Evolutionary conservation across 2,888 invertebrate genomes (phyloP), one percentile per base, ranked within the genome.

Genomic region (Corbicula japonica): DNA sequence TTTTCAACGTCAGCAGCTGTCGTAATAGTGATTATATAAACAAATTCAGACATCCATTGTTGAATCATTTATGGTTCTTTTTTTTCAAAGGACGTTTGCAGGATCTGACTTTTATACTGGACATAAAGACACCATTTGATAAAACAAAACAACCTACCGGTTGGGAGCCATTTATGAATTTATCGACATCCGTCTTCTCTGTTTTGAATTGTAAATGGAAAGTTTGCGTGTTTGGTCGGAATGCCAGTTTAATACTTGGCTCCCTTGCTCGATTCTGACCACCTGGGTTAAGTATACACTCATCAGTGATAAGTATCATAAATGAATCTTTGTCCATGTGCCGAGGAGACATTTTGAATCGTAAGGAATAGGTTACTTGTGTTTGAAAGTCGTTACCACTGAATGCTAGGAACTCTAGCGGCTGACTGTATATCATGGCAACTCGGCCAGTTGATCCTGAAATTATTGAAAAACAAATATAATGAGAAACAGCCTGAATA

Each of bases 381-480:
- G 28, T 80, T 41, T 83, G 83, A 52, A 83, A 83, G 48, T 83
- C 83, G 34, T 83, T 83, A 21, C 83, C 83, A 30, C 76, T 56
- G 41, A 75, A 83, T 6, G 83, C 77, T 30, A 73, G 76, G 34
- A 83, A 83, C 54, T 75, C 62, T 4, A 83, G 30, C 0, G 83
- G 83, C 41, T 83, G 83, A n/a, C 78, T 80, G 2, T 78, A 73
- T 21, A 83, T 78, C 73, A 80, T 71, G 1, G 80, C 80, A 8
- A 80, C 80, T 38, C 61, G 58, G 18, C 65, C 73, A 2, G 52
- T 60, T 5, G 83, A 62, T 30, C 83, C 83, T 80, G 28, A 15
- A 26, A 46, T 18, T 10, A 50, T 50, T 21, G 23, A 50, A 50
- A 18, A 18, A 21, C 21, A 15, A 10, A 21, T 50, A 15, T 50